Conservation (phyloP, 2,797 vertebrate species). For the Meda fulgida region DNA sequence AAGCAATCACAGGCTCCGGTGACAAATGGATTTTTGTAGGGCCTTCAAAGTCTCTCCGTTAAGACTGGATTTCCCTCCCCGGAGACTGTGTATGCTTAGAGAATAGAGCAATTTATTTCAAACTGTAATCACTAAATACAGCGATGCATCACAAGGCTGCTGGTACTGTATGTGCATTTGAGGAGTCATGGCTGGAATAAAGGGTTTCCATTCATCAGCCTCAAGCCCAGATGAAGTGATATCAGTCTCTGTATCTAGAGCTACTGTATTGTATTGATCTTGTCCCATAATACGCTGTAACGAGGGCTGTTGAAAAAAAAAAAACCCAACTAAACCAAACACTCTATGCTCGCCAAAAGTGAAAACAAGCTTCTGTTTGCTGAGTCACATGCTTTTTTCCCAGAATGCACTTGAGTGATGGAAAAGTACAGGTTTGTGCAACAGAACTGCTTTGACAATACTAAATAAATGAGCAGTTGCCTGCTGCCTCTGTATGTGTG, state of each 20-base stretch:
- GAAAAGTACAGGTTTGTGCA: constrained; percentile 12
- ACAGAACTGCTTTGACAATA: constrained; percentile 23
- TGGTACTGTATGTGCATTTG: constrained; percentile 61
- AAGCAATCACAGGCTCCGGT: constrained; percentile 80
- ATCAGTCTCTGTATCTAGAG: constrained; percentile 67
- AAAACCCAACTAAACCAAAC: constrained; percentile 54
- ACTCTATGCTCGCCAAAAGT: constrained; percentile 40
- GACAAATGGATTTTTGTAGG: constrained; percentile 79
- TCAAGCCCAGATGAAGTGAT: constrained; percentile 65
- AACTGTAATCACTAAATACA: constrained; percentile 82
- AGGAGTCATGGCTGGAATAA: constrained; percentile 60
- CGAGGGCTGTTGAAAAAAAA: constrained; percentile 48
- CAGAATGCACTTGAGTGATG: constrained; percentile 28
- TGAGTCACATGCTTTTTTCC: constrained; percentile 64
- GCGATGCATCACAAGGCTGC: constrained; percentile 75
- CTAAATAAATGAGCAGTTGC: not conserved
- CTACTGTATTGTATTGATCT: constrained; percentile 59
- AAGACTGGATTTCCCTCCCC: constrained; percentile 75
- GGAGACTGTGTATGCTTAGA: constrained; percentile 75
- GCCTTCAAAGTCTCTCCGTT: constrained; percentile 75
- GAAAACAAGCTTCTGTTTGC: constrained; percentile 60
- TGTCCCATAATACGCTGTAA: constrained; percentile 62
- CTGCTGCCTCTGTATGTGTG: not conserved
- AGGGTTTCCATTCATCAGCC: constrained; percentile 68
- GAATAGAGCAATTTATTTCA: constrained; percentile 80